Base-by-base conservation (phyloP, 2,113 vertebrate genomes). In the Grus americana region DNA sequence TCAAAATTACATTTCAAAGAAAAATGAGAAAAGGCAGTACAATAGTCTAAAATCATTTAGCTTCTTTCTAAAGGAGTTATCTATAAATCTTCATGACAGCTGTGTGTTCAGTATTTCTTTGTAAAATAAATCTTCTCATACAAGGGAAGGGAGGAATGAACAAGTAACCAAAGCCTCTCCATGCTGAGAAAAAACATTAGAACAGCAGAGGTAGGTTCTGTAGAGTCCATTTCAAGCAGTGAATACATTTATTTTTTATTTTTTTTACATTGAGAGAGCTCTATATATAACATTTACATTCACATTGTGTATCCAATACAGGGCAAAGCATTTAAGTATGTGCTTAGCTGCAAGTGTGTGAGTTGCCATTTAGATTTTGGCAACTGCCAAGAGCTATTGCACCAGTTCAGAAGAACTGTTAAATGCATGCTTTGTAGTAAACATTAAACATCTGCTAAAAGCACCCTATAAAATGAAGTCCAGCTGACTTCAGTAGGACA, bases 11-110 rank as follows among this genome's bases (percentile, higher is more conserved):
- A 36, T 96, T 95, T 79, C 9, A 87, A 91, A 86, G 72, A 91
- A 74, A 94, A 73, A 85, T 70, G 57, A 89, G 71, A 94, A 80
- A 95, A 91, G 58, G 44, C 68, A 72, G 30, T 66, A 81, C 79
- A 87, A 50, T 63, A 46, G 79, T 92, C 80, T 90, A 86, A 96
- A 96, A 90, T 88, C 0, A 6, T 95, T 92, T 90, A 84, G 59
- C 54, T 86, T 90, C 49, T 93, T 96, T 96, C 63, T 88, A 59
- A 95, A 97, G 47, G 54, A 88, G 59, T 92, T 93, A 90, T 84
- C 67, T 93, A 42, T 96, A 91, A 95, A 95, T 95, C 95, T 92
- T 94, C 40, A 59, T 83, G 90, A 57, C 93, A 96, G 57, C 66
- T 94, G 54, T 57, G 58, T 82, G 34, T 90, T 95, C 67, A 62